Percentiles rank a stretch among this genome's conserved stretches.
These are phyloP conservation scores for Melinopterus prodromus DNA, from an alignment of 2,888 invertebrate genomes.

Conservation along the genomic window DNA sequence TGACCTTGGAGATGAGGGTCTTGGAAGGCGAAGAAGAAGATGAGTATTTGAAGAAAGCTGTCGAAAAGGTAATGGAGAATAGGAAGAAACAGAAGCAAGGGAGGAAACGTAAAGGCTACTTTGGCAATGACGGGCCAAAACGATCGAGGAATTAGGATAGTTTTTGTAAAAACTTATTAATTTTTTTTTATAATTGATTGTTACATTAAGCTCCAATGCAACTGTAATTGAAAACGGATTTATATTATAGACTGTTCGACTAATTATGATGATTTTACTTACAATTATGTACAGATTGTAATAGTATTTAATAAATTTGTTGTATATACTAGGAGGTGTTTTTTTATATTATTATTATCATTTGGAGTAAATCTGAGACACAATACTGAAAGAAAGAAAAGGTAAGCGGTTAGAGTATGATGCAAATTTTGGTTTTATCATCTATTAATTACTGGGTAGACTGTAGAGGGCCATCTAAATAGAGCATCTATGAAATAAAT, in stretches of 20 bases:
- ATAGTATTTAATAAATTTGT: slow-evolving; percentile 6
- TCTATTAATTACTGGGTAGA: too few species aligned
- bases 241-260: neutral
- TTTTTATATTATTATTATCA: neutral
- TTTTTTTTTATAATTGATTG: slow-evolving; percentile 6
- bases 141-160: slow-evolving; percentile 22
- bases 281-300: neutral
- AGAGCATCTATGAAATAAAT: too few species aligned
- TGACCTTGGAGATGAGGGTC: slow-evolving; percentile 63
- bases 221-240: neutral
- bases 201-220: neutral
- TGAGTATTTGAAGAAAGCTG: slow-evolving; percentile 69
- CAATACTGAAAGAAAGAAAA: too few species aligned
- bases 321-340: neutral
- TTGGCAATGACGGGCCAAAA: slow-evolving; percentile 40
- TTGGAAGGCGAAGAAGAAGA: slow-evolving; percentile 79
- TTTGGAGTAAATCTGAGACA: too few species aligned
- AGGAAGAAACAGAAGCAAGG: slow-evolving; percentile 46
- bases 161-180: neutral
- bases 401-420: too few species aligned
- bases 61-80: slow-evolving; percentile 65
- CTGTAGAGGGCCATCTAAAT: too few species aligned
- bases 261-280: neutral
- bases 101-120: slow-evolving; percentile 55
- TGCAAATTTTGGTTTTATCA: too few species aligned